phyloP scores from a whole-genome alignment of 1,140 invertebrate genomes.

The Asobara japonica region DNA sequence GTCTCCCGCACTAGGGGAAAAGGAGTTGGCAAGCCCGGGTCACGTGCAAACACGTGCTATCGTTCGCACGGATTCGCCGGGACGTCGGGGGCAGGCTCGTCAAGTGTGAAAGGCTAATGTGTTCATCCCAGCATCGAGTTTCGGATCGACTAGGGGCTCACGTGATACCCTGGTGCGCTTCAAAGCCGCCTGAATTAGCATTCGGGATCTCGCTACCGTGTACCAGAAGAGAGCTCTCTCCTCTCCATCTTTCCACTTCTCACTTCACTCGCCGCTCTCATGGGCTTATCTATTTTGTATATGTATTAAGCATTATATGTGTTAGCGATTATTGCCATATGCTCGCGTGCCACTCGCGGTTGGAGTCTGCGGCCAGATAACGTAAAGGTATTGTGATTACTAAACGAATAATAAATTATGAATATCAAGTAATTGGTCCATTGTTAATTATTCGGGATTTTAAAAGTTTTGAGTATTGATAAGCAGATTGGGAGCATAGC shows the following conservation, averaged over 20 bases:
- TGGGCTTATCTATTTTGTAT: neutral
- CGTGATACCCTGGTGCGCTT: neutral
- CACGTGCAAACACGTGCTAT: conserved; percentile 37
- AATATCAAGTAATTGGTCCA: neutral
- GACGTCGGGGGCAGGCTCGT: conserved; percentile 4
- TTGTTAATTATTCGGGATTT: too few relatives aligned
- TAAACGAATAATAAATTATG: too few relatives aligned
- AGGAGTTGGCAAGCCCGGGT: neutral
- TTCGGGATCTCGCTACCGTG: neutral
- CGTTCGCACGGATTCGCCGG: conserved; percentile 33
- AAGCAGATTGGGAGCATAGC: too few relatives aligned
- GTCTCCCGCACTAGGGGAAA: neutral
- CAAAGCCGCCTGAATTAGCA: conserved; percentile 2
- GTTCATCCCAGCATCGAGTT: conserved; percentile 27
- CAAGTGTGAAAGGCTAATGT: conserved; percentile 35
- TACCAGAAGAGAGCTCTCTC: neutral
- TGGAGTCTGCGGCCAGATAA: neutral
- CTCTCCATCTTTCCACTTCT: too few relatives aligned
- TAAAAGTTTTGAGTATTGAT: too few relatives aligned
- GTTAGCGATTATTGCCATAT: too few relatives aligned
- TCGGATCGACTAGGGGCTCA: neutral
- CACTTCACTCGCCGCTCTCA: neutral
- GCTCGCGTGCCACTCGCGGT: neutral
- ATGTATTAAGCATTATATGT: neutral
- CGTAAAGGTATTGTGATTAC: too few relatives aligned